Evolutionary conservation across 1,140 invertebrate species (phyloP).

Genomic region (Meloidogyne hapla): DNA sequence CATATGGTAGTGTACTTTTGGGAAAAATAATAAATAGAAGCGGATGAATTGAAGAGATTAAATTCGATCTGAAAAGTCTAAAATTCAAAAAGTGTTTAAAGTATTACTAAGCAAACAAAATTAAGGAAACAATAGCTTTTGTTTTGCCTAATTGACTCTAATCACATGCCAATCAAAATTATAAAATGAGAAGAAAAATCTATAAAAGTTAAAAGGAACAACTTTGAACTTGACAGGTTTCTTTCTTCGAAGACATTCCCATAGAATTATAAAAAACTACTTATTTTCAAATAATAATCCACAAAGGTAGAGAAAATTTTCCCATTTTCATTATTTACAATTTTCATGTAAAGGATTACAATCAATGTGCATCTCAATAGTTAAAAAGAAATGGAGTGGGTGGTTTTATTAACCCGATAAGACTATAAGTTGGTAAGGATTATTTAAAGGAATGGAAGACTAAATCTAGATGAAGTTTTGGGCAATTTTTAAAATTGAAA

Average conservation of each 20-base stretch:
- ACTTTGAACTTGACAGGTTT: not conserved
- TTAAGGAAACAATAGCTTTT: not conserved
- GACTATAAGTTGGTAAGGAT: not conserved
- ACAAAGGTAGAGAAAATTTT: no score
- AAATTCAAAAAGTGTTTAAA: not conserved
- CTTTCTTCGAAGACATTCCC: not conserved
- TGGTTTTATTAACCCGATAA: not conserved
- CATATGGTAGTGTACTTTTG: not conserved
- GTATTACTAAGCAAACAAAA: not conserved
- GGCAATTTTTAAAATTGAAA: not conserved
- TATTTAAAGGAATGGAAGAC: not conserved
- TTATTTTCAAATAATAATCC: no score
- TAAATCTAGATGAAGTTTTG: not conserved
- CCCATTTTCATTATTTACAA: no score
- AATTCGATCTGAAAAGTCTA: no score
- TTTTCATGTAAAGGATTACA: no score
- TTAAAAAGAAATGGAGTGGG: not conserved
- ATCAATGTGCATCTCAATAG: no score
- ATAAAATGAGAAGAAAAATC: not conserved
- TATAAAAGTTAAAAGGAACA: not conserved
- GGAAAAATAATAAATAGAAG: not conserved
- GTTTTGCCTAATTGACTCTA: not conserved
- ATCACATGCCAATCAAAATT: not conserved
- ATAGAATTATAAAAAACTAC: not conserved
- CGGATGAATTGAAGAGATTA: no score